These are phyloP conservation scores for Melanophora roralis DNA, from an alignment of 2,888 invertebrate species.

Conservation along the genomic window DNA sequence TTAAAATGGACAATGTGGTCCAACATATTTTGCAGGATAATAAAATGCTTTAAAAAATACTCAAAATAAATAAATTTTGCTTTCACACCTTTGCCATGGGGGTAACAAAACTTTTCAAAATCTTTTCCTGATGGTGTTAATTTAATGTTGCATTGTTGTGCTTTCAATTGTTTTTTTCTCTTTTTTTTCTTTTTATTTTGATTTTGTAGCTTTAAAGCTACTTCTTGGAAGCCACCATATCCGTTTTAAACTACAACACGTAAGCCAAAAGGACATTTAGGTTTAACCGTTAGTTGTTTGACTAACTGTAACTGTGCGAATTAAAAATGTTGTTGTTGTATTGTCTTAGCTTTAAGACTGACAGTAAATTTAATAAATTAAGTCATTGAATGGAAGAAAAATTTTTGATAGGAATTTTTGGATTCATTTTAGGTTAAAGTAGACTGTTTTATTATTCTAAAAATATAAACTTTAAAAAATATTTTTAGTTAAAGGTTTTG, in stretches of 20 bases:
- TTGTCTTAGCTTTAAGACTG: not conserved
- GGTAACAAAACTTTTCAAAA: not conserved
- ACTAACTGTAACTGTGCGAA: not conserved
- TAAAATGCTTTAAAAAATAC: no score
- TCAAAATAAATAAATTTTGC: not conserved
- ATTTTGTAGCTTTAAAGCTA: constrained; percentile 13
- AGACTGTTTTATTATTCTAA: no score
- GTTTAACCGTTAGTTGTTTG: constrained; percentile 25
- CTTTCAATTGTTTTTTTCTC: constrained; percentile 1
- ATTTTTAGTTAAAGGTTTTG: no score
- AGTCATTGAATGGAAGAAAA: not conserved
- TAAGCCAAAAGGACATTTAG: constrained; percentile 28
- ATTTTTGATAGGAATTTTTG: no score
- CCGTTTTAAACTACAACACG: constrained; percentile 40
- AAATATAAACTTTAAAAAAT: no score
- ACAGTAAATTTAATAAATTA: not conserved
- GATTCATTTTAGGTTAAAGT: no score
- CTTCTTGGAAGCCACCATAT: constrained; percentile 40
- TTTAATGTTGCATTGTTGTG: constrained; percentile 47
- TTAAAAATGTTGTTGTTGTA: constrained; percentile 3
- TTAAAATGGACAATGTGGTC: no score
- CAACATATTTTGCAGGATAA: no score
- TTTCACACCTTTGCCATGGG: not conserved
- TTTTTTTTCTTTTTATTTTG: constrained; percentile 2
- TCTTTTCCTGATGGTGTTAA: constrained; percentile 44